Evolutionary conservation across 2,888 invertebrate genomes (phyloP).

Genomic region (Nomada ferruginata): DNA sequence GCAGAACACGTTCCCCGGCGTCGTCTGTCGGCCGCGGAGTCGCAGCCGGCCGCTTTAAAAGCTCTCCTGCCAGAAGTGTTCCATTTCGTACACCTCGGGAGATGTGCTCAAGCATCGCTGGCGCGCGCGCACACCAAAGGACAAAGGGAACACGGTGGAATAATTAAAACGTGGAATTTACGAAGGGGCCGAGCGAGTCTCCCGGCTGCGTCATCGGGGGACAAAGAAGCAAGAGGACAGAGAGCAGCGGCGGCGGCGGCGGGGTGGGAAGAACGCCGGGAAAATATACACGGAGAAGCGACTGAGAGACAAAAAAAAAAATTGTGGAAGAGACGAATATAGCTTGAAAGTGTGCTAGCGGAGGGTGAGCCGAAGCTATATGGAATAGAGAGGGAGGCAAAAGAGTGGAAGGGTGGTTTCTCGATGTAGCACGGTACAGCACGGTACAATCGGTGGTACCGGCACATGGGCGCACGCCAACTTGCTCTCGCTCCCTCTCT

Average conservation of each 20-base stretch:
- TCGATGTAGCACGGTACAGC: constrained; percentile 70
- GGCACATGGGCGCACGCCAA: constrained; percentile 72
- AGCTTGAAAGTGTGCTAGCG: constrained; percentile 69
- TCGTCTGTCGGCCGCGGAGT: not conserved
- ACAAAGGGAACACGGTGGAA: constrained; percentile 62
- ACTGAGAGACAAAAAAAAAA: constrained; percentile 39
- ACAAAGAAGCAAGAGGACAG: constrained; percentile 49
- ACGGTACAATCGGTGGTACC: constrained; percentile 75
- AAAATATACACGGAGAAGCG: constrained; percentile 44
- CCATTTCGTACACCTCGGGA: constrained; percentile 15
- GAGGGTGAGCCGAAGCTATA: constrained; percentile 61
- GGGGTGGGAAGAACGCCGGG: constrained; percentile 27
- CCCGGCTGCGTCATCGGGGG: constrained; percentile 39
- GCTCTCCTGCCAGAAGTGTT: not conserved
- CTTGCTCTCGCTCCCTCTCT: constrained; percentile 49
- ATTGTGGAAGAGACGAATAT: constrained; percentile 65
- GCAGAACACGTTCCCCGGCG: not conserved
- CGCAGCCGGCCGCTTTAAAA: constrained; percentile 4
- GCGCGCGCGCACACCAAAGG: constrained; percentile 31
- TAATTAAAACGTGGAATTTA: constrained; percentile 79
- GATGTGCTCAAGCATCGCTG: not conserved
- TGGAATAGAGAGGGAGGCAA: constrained; percentile 54
- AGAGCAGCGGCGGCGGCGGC: not conserved
- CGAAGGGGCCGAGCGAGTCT: constrained; percentile 44
- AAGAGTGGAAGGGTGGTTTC: constrained; percentile 66